Evolutionary conservation across 2,797 vertebrate species (phyloP).

Genomic region (Scleropages formosus): DNA sequence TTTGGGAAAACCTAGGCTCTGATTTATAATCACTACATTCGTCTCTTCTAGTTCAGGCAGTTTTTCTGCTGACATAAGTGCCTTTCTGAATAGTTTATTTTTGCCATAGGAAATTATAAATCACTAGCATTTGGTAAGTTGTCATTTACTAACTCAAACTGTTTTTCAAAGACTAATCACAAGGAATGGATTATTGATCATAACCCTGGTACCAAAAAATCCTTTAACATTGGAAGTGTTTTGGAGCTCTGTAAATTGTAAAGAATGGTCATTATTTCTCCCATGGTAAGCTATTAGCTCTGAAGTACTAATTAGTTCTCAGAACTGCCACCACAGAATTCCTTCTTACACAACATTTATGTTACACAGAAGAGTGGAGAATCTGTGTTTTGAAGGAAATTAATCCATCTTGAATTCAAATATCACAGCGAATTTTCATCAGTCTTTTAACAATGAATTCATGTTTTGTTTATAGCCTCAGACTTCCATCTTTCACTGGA

Average conservation of each 20-base stretch:
- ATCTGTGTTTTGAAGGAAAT: too few species aligned
- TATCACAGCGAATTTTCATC: too few species aligned
- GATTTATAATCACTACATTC: conserved; percentile 57
- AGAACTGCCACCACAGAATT: background rate
- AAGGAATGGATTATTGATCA: conserved; percentile 72
- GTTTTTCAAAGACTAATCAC: conserved; percentile 62
- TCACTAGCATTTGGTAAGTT: conserved; percentile 49
- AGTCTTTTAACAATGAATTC: too few species aligned
- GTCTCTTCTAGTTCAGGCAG: conserved; percentile 58
- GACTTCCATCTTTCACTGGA: too few species aligned
- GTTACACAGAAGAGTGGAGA: too few species aligned
- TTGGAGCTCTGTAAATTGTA: conserved; percentile 59
- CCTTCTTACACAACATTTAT: too few species aligned
- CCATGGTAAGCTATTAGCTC: background rate
- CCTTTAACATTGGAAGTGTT: conserved; percentile 69
- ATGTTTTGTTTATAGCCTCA: too few species aligned
- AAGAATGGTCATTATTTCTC: conserved; percentile 30
- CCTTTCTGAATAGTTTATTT: conserved; percentile 57
- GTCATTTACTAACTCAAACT: conserved; percentile 57
- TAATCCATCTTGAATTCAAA: too few species aligned
- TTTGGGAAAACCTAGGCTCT: conserved; percentile 43
- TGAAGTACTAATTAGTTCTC: background rate
- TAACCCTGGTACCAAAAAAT: conserved; percentile 63
- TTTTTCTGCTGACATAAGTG: conserved; percentile 64
- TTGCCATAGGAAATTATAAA: conserved; percentile 57